Conservation (phyloP, 1,140 invertebrate species). For the Diachasma alloeum region DNA sequence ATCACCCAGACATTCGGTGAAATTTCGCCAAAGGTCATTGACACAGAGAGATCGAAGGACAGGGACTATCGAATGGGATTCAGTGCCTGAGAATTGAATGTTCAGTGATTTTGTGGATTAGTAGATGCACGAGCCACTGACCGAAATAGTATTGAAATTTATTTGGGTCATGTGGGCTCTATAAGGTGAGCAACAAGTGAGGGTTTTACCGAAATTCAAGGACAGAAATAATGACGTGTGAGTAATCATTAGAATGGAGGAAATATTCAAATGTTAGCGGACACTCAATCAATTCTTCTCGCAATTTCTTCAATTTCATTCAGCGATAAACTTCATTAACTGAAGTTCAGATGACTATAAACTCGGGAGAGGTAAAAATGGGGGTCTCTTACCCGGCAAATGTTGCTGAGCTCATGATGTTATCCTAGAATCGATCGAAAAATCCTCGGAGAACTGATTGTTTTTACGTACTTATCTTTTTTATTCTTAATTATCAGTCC, state of each 20-base stretch:
- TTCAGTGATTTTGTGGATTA: not conserved
- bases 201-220: not conserved
- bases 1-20: not conserved
- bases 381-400: constrained; percentile 17
- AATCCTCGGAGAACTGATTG: not conserved
- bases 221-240: not conserved
- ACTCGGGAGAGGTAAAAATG: not conserved
- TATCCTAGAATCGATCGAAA: not conserved
- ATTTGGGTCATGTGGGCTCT: not conserved
- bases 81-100: not conserved
- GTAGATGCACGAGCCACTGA: not conserved
- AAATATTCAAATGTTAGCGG: no score
- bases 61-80: not conserved
- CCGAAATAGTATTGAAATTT: not conserved
- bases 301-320: no score
- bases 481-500: not conserved
- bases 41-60: constrained; percentile 23
- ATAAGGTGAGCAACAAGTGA: not conserved
- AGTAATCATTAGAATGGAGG: no score
- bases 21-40: constrained; percentile 42
- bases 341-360: not conserved
- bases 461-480: not conserved
- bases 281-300: no score
- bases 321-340: no score
- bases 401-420: constrained; percentile 20